A percentile compares a stretch with the other conserved stretches of the same genome.
Conservation (phyloP, 2,113 vertebrate genomes). For the Aegotheles bennettii region DNA sequence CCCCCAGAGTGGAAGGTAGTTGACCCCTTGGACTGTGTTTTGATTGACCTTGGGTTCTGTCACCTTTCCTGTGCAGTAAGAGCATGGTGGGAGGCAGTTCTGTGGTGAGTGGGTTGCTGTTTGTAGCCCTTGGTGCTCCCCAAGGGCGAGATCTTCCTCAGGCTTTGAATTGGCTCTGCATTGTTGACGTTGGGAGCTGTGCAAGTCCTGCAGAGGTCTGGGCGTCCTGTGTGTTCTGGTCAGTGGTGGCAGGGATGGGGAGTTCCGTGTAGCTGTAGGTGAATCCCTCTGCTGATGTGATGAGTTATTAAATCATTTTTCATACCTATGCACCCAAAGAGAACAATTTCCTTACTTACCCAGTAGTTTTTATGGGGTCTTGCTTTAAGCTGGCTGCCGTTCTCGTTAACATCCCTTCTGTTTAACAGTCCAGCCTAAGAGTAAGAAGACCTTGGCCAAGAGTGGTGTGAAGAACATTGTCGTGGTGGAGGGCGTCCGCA, state of each 20-base stretch:
- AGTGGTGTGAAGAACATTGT: conserved; percentile 88
- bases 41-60: background rate
- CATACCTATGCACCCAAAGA: background rate
- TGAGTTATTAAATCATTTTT: background rate
- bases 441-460: conserved; percentile 85
- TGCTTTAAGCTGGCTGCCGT: background rate
- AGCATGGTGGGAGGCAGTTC: rapidly evolving
- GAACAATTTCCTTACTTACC: background rate
- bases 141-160: background rate
- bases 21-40: background rate
- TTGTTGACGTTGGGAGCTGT: background rate
- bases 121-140: background rate
- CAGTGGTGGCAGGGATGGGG: background rate
- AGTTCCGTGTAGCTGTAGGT: background rate
- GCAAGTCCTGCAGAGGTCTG: background rate
- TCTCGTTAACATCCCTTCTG: background rate
- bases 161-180: background rate
- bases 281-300: background rate
- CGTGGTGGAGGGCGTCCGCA: conserved; percentile 93
- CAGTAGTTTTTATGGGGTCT: background rate
- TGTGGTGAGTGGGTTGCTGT: background rate
- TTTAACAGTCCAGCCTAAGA: conserved; percentile 80
- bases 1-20: background rate
- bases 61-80: background rate
- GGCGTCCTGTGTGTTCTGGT: background rate